Percentiles rank a stretch among this genome's conserved stretches.
These are phyloP conservation scores for Hippocampus mohnikei DNA, from an alignment of 2,113 vertebrate species.

Conservation along the genomic window DNA sequence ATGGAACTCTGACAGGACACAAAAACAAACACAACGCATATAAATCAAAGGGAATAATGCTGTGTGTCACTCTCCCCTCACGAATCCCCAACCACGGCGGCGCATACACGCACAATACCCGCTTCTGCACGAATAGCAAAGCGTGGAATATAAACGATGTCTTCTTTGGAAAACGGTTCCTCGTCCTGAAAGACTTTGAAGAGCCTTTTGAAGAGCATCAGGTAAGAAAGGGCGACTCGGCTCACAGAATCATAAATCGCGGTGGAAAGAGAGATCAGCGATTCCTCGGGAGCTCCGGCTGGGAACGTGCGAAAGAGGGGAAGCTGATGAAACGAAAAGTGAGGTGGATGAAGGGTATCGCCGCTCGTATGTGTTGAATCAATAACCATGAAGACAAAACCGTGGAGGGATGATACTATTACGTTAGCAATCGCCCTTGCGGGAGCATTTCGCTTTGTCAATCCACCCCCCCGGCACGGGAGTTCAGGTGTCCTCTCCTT, in stretches of 20 bases:
- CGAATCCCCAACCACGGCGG: slow-evolving; percentile 37
- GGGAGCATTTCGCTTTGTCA: slow-evolving; percentile 33
- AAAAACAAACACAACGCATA: slow-evolving; percentile 10
- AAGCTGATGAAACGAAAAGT: slow-evolving; percentile 20
- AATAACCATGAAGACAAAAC: slow-evolving; percentile 27
- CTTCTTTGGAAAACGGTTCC: slow-evolving; percentile 30
- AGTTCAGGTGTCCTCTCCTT: slow-evolving; percentile 51
- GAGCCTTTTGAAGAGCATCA: slow-evolving; percentile 50
- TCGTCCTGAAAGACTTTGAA: slow-evolving; percentile 41
- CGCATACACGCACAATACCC: slow-evolving; percentile 34
- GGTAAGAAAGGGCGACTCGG: slow-evolving; percentile 38
- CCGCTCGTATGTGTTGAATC: slow-evolving; percentile 24
- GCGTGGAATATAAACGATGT: slow-evolving; percentile 43
- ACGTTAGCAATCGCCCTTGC: slow-evolving; percentile 38
- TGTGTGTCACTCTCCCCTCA: slow-evolving; percentile 11
- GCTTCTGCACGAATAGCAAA: slow-evolving; percentile 49
- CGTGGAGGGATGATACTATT: slow-evolving; percentile 29
- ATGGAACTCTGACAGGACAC: slow-evolving; percentile 77
- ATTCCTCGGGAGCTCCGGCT: slow-evolving; percentile 4
- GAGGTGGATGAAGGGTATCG: neutral
- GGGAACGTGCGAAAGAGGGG: slow-evolving; percentile 5
- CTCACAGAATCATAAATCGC: slow-evolving; percentile 37
- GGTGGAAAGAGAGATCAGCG: slow-evolving; percentile 32
- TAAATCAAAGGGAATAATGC: slow-evolving; percentile 53
- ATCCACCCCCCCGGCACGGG: slow-evolving; percentile 36